Evolutionary conservation across 2,113 vertebrate species (phyloP).

Genomic region (Natator depressus): DNA sequence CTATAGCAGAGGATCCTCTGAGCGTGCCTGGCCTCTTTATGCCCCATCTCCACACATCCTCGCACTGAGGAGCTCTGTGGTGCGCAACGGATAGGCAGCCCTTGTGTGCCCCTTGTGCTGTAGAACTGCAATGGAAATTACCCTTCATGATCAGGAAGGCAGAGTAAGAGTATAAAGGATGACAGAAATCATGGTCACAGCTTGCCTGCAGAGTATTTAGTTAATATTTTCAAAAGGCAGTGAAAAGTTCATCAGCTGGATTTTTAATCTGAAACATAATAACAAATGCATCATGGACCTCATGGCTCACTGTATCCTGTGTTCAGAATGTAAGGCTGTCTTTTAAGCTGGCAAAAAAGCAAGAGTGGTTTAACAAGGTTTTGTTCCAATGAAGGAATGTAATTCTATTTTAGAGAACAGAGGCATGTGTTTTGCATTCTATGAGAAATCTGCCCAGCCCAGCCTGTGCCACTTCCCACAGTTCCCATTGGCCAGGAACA

Average conservation of each 20-base stretch:
- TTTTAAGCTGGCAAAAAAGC: neutral
- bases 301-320: neutral
- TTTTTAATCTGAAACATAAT: neutral
- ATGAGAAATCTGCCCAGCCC: neutral
- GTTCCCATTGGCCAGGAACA: too few relatives aligned
- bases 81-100: neutral
- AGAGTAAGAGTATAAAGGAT: neutral
- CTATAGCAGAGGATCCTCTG: neutral
- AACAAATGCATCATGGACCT: neutral
- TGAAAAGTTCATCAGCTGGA: neutral
- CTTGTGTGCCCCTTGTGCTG: neutral
- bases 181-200: neutral
- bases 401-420: neutral
- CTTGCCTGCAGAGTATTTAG: neutral
- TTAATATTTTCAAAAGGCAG: neutral
- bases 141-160: neutral
- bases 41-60: accelerated
- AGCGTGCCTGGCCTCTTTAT: neutral
- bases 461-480: too few relatives aligned
- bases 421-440: neutral
- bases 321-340: neutral
- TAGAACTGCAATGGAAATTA: neutral
- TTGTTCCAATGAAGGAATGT: neutral
- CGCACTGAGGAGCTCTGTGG: neutral
- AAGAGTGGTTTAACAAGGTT: neutral